phyloP scores from a whole-genome alignment of 2,888 invertebrate species.

The Mallateleia sp. region DNA sequence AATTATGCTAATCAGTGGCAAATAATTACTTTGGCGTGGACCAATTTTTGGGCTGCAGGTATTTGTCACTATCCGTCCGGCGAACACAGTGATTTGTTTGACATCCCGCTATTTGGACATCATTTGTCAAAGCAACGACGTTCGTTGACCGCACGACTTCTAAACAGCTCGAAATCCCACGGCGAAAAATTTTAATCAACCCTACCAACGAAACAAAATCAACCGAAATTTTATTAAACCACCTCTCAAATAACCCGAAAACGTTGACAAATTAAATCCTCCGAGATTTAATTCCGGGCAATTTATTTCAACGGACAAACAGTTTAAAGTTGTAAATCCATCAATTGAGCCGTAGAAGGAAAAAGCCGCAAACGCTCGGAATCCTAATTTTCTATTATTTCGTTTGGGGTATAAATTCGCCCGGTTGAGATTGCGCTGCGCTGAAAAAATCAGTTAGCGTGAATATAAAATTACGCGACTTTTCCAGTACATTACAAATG shows the following conservation, averaged over 20 bases:
- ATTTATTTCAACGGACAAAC: too few relatives aligned
- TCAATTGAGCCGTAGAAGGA: too few relatives aligned
- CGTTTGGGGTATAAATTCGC: not conserved
- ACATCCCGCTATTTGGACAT: conserved; percentile 54
- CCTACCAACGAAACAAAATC: not conserved
- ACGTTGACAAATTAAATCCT: not conserved
- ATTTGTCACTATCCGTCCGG: too few relatives aligned
- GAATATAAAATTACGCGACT: conserved; percentile 56
- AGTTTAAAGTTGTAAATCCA: too few relatives aligned
- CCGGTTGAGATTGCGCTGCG: not conserved
- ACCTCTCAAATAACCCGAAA: not conserved
- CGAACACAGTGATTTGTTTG: conserved; percentile 62
- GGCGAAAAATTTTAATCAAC: conserved; percentile 33
- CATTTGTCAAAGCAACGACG: conserved; percentile 66
- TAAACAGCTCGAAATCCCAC: conserved; percentile 47
- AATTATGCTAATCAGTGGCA: too few relatives aligned
- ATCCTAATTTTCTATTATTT: conserved; percentile 41
- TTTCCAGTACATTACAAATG: conserved; percentile 64
- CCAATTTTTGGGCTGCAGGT: too few relatives aligned
- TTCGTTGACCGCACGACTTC: conserved; percentile 44
- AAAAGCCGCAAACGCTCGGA: too few relatives aligned
- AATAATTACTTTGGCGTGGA: too few relatives aligned
- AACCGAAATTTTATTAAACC: conserved; percentile 7
- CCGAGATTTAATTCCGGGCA: too few relatives aligned
- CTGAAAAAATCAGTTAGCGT: conserved; percentile 48